A percentile compares a stretch with the other conserved stretches of the same genome.
Evolutionary conservation across 2,888 invertebrate genomes (phyloP).

Genomic region (Drosophila algonquin): DNA sequence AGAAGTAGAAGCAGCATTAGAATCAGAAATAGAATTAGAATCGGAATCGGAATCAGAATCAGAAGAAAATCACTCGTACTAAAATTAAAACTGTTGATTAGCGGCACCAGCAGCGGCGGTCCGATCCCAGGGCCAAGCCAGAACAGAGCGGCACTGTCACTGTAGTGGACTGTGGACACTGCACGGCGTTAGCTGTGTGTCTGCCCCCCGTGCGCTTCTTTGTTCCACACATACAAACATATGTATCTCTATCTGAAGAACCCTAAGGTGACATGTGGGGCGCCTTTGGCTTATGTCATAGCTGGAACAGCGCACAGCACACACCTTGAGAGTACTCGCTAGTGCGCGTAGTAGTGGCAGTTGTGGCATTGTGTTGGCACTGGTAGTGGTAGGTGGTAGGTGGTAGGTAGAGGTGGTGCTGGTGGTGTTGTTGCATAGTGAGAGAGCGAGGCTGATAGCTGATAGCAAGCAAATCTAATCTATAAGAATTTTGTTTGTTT

Average conservation of each 20-base stretch:
- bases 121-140: slow-evolving; percentile 18
- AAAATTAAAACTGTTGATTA: slow-evolving; percentile 38
- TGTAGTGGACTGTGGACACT: not conserved
- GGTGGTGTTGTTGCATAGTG: no score
- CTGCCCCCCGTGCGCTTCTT: not conserved
- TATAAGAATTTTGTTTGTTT: not conserved
- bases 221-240: slow-evolving; percentile 5
- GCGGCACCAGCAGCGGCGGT: not conserved
- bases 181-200: not conserved
- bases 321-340: not conserved
- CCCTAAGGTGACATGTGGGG: slow-evolving; percentile 21
- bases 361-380: no score
- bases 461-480: not conserved
- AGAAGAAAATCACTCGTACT: slow-evolving; percentile 12
- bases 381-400: no score
- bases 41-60: not conserved
- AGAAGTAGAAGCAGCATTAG: slow-evolving; percentile 7
- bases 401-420: no score
- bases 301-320: not conserved
- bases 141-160: slow-evolving; percentile 3
- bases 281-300: not conserved
- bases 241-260: slow-evolving; percentile 34
- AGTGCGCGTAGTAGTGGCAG: not conserved
- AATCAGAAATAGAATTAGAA: no score
- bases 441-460: not conserved